Evolutionary conservation across 2,113 vertebrate genomes (phyloP).

Genomic region (Sorex araneus): DNA sequence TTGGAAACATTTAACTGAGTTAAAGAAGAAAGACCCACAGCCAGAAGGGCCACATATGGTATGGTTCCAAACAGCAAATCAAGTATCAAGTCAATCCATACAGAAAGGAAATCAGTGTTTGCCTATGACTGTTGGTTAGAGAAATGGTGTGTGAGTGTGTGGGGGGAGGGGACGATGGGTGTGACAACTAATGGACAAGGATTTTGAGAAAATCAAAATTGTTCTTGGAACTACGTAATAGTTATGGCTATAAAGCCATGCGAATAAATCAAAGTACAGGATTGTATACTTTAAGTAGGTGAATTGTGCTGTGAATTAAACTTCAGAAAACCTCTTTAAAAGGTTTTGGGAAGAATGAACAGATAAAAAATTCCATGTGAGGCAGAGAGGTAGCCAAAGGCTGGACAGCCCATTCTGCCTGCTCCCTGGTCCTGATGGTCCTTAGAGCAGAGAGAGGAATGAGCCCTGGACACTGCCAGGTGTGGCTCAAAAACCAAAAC

Average conservation of each 20-base stretch:
- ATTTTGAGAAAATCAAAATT: background rate
- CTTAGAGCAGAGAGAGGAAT: too few relatives aligned
- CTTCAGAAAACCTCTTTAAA: background rate
- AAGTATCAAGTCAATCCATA: background rate
- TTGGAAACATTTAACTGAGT: background rate
- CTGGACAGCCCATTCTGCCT: too few relatives aligned
- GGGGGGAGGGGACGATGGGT: too few relatives aligned
- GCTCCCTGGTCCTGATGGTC: too few relatives aligned
- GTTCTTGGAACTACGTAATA: background rate
- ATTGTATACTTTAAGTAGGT: background rate
- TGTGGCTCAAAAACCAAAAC: too few relatives aligned
- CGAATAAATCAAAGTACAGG: conserved; percentile 20
- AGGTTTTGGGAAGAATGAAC: background rate
- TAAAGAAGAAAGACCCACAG: background rate
- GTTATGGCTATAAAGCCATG: background rate
- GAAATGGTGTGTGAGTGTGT: background rate
- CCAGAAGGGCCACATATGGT: background rate
- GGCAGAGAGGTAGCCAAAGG: too few relatives aligned
- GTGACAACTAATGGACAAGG: background rate
- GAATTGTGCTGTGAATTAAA: background rate
- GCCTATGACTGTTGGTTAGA: background rate
- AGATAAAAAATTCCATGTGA: background rate
- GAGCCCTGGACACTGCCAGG: too few relatives aligned
- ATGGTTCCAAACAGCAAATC: background rate
- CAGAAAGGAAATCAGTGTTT: background rate